Evolutionary conservation across 2,113 vertebrate species (phyloP).

Genomic region (Mellivora capensis): DNA sequence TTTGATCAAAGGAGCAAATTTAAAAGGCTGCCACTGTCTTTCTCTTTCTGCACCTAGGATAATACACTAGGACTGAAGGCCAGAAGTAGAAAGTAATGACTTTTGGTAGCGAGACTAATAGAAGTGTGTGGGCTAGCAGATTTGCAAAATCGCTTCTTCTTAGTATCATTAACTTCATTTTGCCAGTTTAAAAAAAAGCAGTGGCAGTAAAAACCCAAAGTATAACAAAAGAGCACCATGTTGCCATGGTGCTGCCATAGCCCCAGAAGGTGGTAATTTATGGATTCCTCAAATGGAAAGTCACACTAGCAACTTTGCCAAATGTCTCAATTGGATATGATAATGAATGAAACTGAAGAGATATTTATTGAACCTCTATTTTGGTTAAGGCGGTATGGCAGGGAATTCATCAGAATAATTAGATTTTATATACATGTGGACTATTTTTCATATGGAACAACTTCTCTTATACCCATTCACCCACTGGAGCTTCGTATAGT

Average conservation of each 20-base stretch:
- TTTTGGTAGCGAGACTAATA: not conserved
- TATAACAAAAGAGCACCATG: not conserved
- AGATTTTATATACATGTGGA: not conserved
- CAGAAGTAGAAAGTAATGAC: not conserved
- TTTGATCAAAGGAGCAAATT: not conserved
- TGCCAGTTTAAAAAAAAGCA: slow-evolving; percentile 3
- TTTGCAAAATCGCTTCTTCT: not conserved
- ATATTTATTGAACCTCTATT: not conserved
- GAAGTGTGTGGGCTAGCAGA: not conserved
- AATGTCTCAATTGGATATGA: not conserved
- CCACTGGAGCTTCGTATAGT: not conserved
- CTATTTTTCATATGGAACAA: not conserved
- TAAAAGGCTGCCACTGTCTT: not conserved
- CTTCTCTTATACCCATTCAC: not conserved
- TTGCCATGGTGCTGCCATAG: not conserved
- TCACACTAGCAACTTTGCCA: not conserved
- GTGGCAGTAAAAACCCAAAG: not conserved
- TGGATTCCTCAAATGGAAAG: not conserved
- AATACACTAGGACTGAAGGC: not conserved
- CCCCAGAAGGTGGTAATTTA: not conserved
- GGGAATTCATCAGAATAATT: not conserved
- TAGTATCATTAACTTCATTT: not conserved
- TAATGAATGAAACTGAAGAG: not conserved
- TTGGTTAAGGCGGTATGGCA: not conserved
- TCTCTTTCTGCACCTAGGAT: not conserved